phyloP scores from a whole-genome alignment of 1,140 invertebrate species.

The Drosophila auraria region DNA sequence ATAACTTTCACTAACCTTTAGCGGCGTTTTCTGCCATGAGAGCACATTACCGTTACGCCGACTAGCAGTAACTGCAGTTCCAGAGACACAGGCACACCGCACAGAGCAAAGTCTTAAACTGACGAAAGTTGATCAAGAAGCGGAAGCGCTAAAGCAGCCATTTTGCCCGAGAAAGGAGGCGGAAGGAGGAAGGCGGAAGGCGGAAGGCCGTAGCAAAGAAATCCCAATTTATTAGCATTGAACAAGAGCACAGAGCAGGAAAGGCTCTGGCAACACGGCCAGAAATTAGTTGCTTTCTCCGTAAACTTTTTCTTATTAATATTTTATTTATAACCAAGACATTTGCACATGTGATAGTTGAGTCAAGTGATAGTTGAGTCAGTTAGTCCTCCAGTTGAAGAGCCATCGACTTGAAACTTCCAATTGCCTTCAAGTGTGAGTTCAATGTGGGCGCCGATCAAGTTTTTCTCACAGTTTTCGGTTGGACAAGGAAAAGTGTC shows the following conservation, averaged over 20 bases:
- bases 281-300: background rate
- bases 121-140: constrained; percentile 50
- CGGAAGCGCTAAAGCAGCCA: constrained; percentile 64
- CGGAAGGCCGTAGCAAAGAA: constrained; percentile 26
- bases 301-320: too few relatives aligned
- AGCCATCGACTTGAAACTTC: too few relatives aligned
- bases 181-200: background rate
- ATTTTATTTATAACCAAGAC: too few relatives aligned
- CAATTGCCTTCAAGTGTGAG: too few relatives aligned
- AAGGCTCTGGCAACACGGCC: background rate
- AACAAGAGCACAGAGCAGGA: constrained; percentile 3
- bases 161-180: constrained; percentile 19
- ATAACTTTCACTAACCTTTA: constrained; percentile 65
- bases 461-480: background rate
- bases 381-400: too few relatives aligned
- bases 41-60: constrained; percentile 58
- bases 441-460: too few relatives aligned
- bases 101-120: constrained; percentile 28
- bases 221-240: constrained; percentile 62
- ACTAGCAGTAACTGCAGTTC: constrained; percentile 44
- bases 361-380: too few relatives aligned
- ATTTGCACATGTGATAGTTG: too few relatives aligned
- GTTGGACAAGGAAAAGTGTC: background rate
- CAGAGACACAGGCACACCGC: constrained; percentile 23
- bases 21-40: constrained; percentile 46